phyloP scores from a whole-genome alignment of 2,113 vertebrate species.

The Phocoena phocoena region DNA sequence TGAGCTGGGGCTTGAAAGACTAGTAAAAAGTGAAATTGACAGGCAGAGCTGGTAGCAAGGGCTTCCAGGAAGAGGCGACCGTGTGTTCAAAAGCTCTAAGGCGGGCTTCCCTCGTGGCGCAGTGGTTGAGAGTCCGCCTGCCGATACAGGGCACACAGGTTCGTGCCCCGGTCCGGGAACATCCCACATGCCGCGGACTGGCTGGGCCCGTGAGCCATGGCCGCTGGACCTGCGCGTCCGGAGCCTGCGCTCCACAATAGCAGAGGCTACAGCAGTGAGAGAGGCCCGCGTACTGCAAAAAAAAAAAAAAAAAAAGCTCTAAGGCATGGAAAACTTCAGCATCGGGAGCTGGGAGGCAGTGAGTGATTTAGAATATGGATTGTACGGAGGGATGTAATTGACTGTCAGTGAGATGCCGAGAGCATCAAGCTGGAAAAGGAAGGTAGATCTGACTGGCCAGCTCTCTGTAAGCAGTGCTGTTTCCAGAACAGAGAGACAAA shows the following conservation, averaged over 20 bases:
- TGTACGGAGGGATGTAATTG: not conserved
- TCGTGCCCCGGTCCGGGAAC: too few relatives aligned
- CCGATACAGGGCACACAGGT: too few relatives aligned
- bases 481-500: not conserved
- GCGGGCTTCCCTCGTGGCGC: too few relatives aligned
- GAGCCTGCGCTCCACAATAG: too few relatives aligned
- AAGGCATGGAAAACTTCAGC: not conserved
- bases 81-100: not conserved
- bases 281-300: too few relatives aligned
- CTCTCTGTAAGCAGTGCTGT: not conserved
- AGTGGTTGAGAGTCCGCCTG: too few relatives aligned
- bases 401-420: not conserved
- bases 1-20: not conserved
- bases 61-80: not conserved
- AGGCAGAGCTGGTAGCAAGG: not conserved
- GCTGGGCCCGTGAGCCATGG: too few relatives aligned
- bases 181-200: too few relatives aligned
- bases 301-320: not conserved
- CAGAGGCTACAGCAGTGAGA: too few relatives aligned
- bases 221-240: too few relatives aligned
- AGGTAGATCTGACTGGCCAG: not conserved
- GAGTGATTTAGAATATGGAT: not conserved
- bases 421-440: not conserved
- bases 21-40: not conserved
- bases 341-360: not conserved